Base-by-base conservation (phyloP, 2,888 invertebrate species). In the Suillia variegata region DNA sequence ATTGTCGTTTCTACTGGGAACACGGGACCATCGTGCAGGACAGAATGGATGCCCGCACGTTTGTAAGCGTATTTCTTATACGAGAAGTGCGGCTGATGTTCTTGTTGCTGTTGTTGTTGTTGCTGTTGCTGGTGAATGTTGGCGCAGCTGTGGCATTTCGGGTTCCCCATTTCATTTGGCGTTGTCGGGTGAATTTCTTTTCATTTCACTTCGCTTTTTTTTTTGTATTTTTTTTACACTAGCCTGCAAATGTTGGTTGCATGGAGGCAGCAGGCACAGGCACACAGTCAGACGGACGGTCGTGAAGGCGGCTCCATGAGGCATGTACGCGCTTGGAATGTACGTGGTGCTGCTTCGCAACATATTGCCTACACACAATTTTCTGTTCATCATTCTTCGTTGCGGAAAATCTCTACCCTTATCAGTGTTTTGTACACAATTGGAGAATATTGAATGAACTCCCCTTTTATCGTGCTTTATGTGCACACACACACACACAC, bases 371-470 rank as follows among this genome's bases (percentile, higher is more conserved):
- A 64, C 56, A 56, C 31, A 64, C 62, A 62, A 15, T 63, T 63
- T 56, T 53, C 59, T 62, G 63, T 67, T 64, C 62, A 64, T 66
- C 64, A 67, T 67, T 66, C 64, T 55, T 62, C 58, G 60, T 61
- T 60, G 59, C 45, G 50, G 38, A 62, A 62, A 65, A 64, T 62
- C 64, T 64, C 61, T 63, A 60, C 62, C 65, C 59, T 64, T 62
- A 67, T 66, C 61, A 62, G 48, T 51, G 58, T 59, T 61, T 61
- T 50, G 58, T 61, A 61, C n/a, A n/a, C 62, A 65, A 67, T 61
- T 65, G 67, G 59, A 53, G 63, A 63, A 63, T 65, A 67, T 67
- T 65, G 64, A 65, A 65, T 65, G 66, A 65, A 65, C 61, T 61
- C 56, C 59, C n/a, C n/a, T n/a, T 58, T 59, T 61, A 60, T 59